Base-by-base conservation (phyloP, 2,888 invertebrate species). In the Oeneis ivallda region DNA sequence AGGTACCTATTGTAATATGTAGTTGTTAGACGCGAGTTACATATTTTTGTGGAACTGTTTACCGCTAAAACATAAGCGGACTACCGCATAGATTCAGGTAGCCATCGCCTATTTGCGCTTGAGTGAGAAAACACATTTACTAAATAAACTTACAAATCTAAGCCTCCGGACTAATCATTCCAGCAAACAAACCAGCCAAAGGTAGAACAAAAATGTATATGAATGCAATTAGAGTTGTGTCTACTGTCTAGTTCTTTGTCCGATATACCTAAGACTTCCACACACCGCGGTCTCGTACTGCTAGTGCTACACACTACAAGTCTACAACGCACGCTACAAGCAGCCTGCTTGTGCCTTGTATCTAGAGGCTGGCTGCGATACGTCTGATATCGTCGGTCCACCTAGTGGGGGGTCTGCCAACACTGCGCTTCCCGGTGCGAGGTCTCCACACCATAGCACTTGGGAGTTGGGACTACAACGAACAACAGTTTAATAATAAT, bases 41-140 rank as follows among this genome's bases (percentile, higher is more conserved):
- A 34, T 13, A 49, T 10, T 17, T 53, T 43, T 66, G 37, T 6
- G 37, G 9, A 57, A 15, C 41, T 34, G 10, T 45, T 60, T 63
- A 49, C 11, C 43, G 37, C 19, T 62, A 54, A 59, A 60, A 63
- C 59, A 65, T 53, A 56, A 66, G 64, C 45, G 39, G 65, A 68
- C 70, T 64, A 58, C 64, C 56, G 54, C 65, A 62, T 68, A 72
- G 66, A 72, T 73, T 75, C 78, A 78, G 78, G 78, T 80, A 80
- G 80, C 76, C 66, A 70, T 67, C 72, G 68, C 61, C 69, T 79
- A 76, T 80, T 79, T 79, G 73, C 74, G 63, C 71, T 74, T 65
- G 68, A 74, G 72, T 72, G 73, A 76, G 76, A 79, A 79, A 79
- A 79, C 77, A 78, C 79, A 77, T 78, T 76, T 73, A 79, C 77